A percentile compares a stretch with the other conserved stretches of the same genome.
Evolutionary conservation across 1,140 invertebrate species (phyloP).

Genomic region (Pogonus chalceus): DNA sequence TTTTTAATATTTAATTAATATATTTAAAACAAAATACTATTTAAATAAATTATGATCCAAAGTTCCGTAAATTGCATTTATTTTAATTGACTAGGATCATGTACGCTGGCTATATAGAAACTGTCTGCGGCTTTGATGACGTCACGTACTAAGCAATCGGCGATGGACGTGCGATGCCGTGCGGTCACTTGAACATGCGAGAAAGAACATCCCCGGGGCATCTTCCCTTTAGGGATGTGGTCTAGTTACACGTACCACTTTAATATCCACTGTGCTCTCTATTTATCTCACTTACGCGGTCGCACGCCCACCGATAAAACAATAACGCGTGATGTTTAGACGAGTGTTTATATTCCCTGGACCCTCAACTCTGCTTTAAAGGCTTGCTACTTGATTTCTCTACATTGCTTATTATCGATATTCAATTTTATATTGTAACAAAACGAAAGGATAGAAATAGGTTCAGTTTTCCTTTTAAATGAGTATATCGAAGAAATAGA

Average conservation of each 20-base stretch:
- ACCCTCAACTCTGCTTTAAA: too few species aligned
- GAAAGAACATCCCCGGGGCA: neutral
- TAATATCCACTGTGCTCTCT: slow-evolving; percentile 24
- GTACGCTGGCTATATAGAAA: slow-evolving; percentile 12
- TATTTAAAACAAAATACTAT: too few species aligned
- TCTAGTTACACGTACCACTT: slow-evolving; percentile 27
- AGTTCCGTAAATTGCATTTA: too few species aligned
- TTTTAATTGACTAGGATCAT: slow-evolving; percentile 9
- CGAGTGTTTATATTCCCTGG: neutral
- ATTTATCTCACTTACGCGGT: slow-evolving; percentile 28
- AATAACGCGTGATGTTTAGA: neutral
- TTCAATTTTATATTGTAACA: too few species aligned
- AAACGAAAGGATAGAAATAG: too few species aligned
- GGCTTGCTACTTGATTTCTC: too few species aligned
- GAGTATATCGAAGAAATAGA: neutral
- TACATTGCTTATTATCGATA: too few species aligned
- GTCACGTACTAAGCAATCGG: slow-evolving; percentile 25
- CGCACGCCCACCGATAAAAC: slow-evolving; percentile 17
- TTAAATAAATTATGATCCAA: too few species aligned
- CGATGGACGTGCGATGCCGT: slow-evolving; percentile 23
- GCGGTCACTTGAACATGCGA: slow-evolving; percentile 20
- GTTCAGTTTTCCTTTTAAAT: too few species aligned
- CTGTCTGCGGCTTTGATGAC: slow-evolving; percentile 19
- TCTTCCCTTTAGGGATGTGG: slow-evolving; percentile 18
- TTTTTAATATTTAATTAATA: too few species aligned